These are phyloP conservation scores for Leptinotarsa undecemlineata DNA, from an alignment of 1,140 invertebrate species.

Conservation along the genomic window DNA sequence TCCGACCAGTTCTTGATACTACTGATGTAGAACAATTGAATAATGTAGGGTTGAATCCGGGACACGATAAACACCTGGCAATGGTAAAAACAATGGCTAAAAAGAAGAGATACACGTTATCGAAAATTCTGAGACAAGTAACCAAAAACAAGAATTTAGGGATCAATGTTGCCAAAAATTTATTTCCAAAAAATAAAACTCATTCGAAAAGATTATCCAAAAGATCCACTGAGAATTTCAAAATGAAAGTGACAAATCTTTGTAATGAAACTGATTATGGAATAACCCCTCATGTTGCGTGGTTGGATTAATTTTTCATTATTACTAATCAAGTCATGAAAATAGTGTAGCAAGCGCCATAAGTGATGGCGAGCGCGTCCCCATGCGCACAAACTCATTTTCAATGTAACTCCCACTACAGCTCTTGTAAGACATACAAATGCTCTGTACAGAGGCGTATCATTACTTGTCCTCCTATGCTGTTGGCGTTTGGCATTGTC, in stretches of 20 bases:
- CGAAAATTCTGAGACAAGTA: slow-evolving; percentile 46
- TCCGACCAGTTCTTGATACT: slow-evolving; percentile 58
- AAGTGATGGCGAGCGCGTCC: too few relatives aligned
- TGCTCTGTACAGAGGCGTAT: too few relatives aligned
- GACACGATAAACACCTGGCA: slow-evolving; percentile 54
- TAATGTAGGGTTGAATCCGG: slow-evolving; percentile 64
- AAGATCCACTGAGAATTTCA: not conserved
- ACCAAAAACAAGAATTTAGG: slow-evolving; percentile 51
- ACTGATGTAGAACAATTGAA: slow-evolving; percentile 53
- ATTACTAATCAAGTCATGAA: too few relatives aligned
- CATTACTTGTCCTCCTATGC: too few relatives aligned
- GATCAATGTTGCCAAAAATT: slow-evolving; percentile 41
- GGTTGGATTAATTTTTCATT: not conserved
- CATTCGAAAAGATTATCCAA: not conserved
- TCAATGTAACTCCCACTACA: too few relatives aligned
- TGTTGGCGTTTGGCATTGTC: too few relatives aligned
- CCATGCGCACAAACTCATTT: too few relatives aligned
- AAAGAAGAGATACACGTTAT: slow-evolving; percentile 43
- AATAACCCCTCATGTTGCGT: not conserved
- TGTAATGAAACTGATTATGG: not conserved
- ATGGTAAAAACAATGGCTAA: slow-evolving; percentile 43
- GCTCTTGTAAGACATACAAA: too few relatives aligned
- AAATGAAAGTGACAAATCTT: not conserved
- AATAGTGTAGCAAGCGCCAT: too few relatives aligned
- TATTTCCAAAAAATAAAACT: slow-evolving; percentile 37